Evolutionary conservation across 2,113 vertebrate species (phyloP).

Genomic region (Formicarius rufipectus): DNA sequence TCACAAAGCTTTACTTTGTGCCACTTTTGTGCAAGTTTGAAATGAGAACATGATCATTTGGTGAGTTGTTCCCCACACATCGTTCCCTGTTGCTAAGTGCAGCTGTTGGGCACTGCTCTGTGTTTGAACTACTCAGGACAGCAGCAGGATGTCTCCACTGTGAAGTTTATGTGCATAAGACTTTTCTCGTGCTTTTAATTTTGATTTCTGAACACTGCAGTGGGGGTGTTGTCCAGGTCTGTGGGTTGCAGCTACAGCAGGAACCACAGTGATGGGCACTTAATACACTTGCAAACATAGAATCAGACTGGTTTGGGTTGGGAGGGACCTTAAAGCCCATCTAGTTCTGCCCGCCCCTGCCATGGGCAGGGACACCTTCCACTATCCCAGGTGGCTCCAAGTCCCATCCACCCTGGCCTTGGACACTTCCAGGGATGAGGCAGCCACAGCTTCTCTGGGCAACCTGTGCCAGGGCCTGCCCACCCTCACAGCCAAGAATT

Average conservation of each 20-base stretch:
- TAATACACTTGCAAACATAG: rapidly evolving
- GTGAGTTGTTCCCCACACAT: background rate
- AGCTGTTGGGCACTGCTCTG: background rate
- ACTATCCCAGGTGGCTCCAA: background rate
- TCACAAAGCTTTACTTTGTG: background rate
- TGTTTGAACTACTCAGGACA: background rate
- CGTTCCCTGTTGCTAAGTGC: background rate
- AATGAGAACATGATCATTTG: background rate
- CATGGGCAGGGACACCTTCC: background rate
- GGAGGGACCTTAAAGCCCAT: background rate
- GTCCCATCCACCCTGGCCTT: rapidly evolving
- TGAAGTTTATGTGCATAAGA: background rate
- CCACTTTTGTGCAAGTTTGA: background rate
- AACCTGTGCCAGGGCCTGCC: background rate
- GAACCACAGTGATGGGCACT: background rate
- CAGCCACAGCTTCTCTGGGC: background rate
- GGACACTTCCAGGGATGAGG: background rate
- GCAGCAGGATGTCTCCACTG: background rate
- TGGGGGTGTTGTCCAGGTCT: background rate
- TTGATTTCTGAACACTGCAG: background rate
- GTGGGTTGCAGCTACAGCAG: background rate
- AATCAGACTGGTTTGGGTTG: background rate
- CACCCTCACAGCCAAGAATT: background rate
- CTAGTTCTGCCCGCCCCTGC: background rate
- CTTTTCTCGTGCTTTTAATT: background rate